phyloP scores from a whole-genome alignment of 1,140 invertebrate genomes.

The Glossosoma conforme region DNA sequence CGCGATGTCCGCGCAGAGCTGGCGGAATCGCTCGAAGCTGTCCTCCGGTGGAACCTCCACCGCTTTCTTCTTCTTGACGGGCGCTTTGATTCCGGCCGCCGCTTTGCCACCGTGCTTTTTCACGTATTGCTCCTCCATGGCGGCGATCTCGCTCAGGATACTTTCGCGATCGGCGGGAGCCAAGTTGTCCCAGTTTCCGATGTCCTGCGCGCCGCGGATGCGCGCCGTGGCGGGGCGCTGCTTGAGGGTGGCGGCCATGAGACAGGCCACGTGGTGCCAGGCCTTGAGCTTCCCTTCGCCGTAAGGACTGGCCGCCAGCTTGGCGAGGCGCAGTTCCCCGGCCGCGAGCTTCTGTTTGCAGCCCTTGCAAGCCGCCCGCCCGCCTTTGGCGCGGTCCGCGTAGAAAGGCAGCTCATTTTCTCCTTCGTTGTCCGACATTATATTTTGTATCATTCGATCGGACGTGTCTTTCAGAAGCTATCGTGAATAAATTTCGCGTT shows the following conservation, averaged over 20 bases:
- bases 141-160: conserved; percentile 57
- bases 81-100: conserved; percentile 18
- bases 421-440: not conserved
- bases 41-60: not conserved
- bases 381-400: conserved; percentile 73
- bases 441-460: too few relatives aligned
- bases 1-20: conserved; percentile 71
- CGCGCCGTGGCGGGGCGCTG: conserved; percentile 76
- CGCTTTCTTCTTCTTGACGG: conserved; percentile 6
- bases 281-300: conserved; percentile 76
- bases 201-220: conserved; percentile 73
- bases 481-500: too few relatives aligned
- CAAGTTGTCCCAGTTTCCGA: conserved; percentile 70
- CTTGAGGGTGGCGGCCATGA: conserved; percentile 74
- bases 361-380: conserved; percentile 78
- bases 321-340: conserved; percentile 66
- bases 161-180: conserved; percentile 61
- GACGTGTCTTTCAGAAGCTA: too few relatives aligned
- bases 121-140: conserved; percentile 51
- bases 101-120: conserved; percentile 49
- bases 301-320: conserved; percentile 74
- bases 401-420: conserved; percentile 55
- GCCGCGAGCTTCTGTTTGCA: conserved; percentile 77
- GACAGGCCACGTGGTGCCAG: conserved; percentile 76
- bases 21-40: conserved; percentile 60